Base-by-base conservation (phyloP, 2,113 vertebrate genomes). In the Takifugu bimaculatus region DNA sequence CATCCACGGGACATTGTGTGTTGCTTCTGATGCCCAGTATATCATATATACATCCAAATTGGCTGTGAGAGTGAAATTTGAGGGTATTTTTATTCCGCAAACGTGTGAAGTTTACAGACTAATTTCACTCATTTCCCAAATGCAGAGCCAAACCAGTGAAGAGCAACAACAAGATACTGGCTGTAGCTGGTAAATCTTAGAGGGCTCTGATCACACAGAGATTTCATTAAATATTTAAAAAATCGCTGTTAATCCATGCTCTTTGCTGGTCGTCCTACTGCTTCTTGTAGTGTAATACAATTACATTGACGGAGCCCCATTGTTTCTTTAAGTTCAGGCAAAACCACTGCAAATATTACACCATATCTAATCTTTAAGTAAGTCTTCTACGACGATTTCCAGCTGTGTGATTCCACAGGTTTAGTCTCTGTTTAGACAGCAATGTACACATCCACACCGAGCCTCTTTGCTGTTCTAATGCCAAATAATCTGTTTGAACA, bases 401-500 rank as follows among this genome's bases (percentile, higher is more conserved):
- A 57, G 20, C 35, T 45, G 26, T 56, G n/a, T 53, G n/a, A 52
- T 55, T 11, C 9, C 59, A 29, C 26, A 32, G 42, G 43, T 69
- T 72, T 72, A 44, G 57, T 65, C 57, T 27, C 50, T 26, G 29
- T 53, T 45, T 47, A 54, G 35, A 45, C 54, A 55, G 52, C 44
- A 44, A 28, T 35, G 28, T 47, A 26, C 35, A 61, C 50, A 50
- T 47, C 28, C 35, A 61, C 47, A 50, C 39, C 1, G 29, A 60
- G 56, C 62, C 57, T 61, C 50, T 67, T 29, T 54, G 39, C 75
- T 77, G 85, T 76, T 74, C 71, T 69, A 72, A 32, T 63, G 60
- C 54, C 80, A 77, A 64, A 64, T 75, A 75, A 80, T 79, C 51
- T 54, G 52, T 73, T 62, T 67, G 69, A 76, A 67, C 57, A 72